Conservation (phyloP, 2,113 vertebrate species). For the Plecotus auritus region DNA sequence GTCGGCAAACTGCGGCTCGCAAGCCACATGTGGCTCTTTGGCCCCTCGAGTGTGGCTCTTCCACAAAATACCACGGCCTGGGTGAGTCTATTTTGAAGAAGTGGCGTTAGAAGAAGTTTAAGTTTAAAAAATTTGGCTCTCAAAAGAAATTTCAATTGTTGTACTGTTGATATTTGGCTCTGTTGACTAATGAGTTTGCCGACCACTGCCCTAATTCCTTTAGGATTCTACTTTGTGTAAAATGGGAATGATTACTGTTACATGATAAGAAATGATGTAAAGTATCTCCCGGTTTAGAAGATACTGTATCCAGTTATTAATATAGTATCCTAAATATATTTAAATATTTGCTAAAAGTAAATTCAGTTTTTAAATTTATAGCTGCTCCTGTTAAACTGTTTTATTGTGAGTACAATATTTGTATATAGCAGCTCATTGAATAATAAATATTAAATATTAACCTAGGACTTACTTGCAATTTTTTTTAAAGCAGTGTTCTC, state of each 20-base stretch:
- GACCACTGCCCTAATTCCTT: neutral
- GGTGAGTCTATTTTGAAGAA: too few species aligned
- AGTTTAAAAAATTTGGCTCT: too few species aligned
- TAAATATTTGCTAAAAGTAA: constrained; percentile 32
- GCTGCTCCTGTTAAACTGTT: neutral
- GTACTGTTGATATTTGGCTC: too few species aligned
- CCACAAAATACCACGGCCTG: too few species aligned
- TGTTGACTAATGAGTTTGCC: too few species aligned
- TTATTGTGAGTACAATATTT: neutral
- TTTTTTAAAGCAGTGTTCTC: constrained; percentile 21
- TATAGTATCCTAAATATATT: constrained; percentile 23
- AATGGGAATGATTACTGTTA: neutral
- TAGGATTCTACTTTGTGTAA: neutral
- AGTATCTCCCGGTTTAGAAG: neutral
- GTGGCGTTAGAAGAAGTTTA: too few species aligned
- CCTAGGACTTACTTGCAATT: neutral
- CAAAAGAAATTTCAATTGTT: too few species aligned
- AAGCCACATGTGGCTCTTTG: too few species aligned
- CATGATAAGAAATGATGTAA: constrained; percentile 25
- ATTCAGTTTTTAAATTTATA: constrained; percentile 16
- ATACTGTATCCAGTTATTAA: neutral
- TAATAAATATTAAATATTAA: constrained; percentile 35
- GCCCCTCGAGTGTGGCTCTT: too few species aligned
- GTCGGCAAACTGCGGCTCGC: too few species aligned
- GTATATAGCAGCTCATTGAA: neutral